These are phyloP conservation scores for Dryococelus australis DNA, from an alignment of 2,888 invertebrate genomes.

Conservation along the genomic window DNA sequence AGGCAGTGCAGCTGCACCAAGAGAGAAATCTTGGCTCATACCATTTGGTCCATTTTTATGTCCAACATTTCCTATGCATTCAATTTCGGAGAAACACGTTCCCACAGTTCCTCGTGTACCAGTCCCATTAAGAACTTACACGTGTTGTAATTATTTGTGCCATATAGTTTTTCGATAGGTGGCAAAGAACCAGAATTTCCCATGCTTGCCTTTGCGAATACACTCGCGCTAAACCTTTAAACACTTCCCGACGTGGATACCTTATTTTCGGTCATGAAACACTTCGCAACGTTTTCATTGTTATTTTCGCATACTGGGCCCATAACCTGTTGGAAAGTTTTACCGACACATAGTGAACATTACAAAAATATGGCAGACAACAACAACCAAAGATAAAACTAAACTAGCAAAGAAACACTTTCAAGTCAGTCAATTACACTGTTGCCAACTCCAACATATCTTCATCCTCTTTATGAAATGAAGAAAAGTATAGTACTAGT, in stretches of 20 bases:
- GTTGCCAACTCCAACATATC: too few relatives aligned
- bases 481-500: too few relatives aligned
- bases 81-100: not conserved
- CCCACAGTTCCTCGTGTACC: not conserved
- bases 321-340: not conserved
- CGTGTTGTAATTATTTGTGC: not conserved
- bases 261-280: not conserved
- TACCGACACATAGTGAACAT: too few relatives aligned
- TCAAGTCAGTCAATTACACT: too few relatives aligned
- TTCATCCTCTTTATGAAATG: too few relatives aligned
- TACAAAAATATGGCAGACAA: too few relatives aligned
- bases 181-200: not conserved
- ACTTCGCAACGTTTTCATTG: not conserved
- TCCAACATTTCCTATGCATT: not conserved
- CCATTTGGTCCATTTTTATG: not conserved
- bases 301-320: not conserved
- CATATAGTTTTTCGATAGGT: not conserved
- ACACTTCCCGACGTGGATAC: not conserved
- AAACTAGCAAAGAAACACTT: too few relatives aligned
- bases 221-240: not conserved
- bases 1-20: not conserved
- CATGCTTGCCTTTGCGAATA: not conserved
- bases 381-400: too few relatives aligned
- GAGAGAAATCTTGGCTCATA: not conserved
- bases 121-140: not conserved